Base-by-base conservation (phyloP, 1,140 invertebrate genomes). In the Drosophila suzukii region DNA sequence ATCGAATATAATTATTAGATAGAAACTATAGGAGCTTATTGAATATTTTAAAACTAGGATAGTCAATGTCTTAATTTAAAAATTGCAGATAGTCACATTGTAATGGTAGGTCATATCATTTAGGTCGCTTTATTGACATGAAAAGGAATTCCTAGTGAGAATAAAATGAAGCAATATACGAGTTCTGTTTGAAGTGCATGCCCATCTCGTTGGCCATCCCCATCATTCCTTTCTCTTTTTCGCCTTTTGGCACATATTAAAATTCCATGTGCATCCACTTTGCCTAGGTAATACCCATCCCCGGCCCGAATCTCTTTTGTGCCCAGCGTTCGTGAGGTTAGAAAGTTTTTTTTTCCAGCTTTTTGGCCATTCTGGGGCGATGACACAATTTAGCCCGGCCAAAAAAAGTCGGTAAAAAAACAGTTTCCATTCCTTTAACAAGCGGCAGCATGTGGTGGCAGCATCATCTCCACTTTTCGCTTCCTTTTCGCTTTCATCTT, bases 401-500 rank as follows among this genome's bases (percentile, higher is more conserved):
- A 46, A 67, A 61, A 63, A 30, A n/a, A 10, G 13, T 8, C 27
- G 12, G 13, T 2, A 27, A 57, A 58, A 47, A 32, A 20, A 30
- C 41, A 36, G 38, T 72, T 53, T 13, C 39, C 67, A 51, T 59
- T 72, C 46, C 67, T 73, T 73, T 53, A 68, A 73, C 47, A 34
- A 70, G 30, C 43, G 50, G 65, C 32, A 68, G 65, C 67, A 71
- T 70, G 63, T 70, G 65, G 50, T 53, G 41, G 39, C 49, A 53
- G 38, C 59, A 34, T 41, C 59, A 41, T 41, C 41, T 50, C 36
- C 55, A 41, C 32, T 66, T 66, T 59, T 38, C 54, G 15, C 67
- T 73, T 73, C 70, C 70, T 73, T 73, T 71, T 72, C 68, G 68
- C 68, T 73, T 73, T 60, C 70, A 61, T 73, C 54, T 60, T 47